Evolutionary conservation across 1,140 invertebrate species (phyloP).

Genomic region (Lerema accius): DNA sequence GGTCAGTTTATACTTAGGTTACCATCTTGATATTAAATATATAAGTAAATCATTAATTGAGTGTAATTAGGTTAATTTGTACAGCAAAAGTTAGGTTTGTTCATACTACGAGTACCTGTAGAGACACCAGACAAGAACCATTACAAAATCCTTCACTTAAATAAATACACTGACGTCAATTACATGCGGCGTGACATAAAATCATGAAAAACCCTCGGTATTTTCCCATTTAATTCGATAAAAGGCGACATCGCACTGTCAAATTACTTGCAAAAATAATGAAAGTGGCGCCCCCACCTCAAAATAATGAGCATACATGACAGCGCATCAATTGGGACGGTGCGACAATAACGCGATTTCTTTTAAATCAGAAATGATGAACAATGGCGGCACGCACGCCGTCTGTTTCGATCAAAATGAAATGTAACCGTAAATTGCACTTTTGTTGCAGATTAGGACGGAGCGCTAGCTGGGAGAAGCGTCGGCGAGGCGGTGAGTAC

Average conservation of each 20-base stretch:
- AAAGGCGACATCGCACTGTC: slow-evolving; percentile 5
- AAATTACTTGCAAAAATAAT: slow-evolving; percentile 25
- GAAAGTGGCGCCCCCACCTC: slow-evolving; percentile 4
- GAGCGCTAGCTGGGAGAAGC: slow-evolving; percentile 12
- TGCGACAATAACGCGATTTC: slow-evolving; percentile 34
- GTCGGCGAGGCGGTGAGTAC: background rate
- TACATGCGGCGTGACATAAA: background rate
- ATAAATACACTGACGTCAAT: too few relatives aligned
- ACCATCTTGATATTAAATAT: too few relatives aligned
- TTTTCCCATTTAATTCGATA: slow-evolving; percentile 21
- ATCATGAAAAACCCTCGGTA: slow-evolving; percentile 4
- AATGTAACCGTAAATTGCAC: slow-evolving; percentile 54
- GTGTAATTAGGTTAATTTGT: too few relatives aligned
- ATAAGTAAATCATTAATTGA: too few relatives aligned
- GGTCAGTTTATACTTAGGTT: too few relatives aligned
- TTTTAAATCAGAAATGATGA: slow-evolving; percentile 28
- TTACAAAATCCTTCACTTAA: too few relatives aligned
- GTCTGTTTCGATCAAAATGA: slow-evolving; percentile 29
- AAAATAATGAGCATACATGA: slow-evolving; percentile 30
- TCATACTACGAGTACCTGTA: too few relatives aligned
- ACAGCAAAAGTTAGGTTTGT: too few relatives aligned
- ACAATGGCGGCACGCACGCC: slow-evolving; percentile 35
- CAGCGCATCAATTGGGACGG: slow-evolving; percentile 28
- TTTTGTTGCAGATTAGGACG: slow-evolving; percentile 57
- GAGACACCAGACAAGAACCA: too few relatives aligned